These are phyloP conservation scores for Holothuria leucospilota DNA, from an alignment of 53 echinoderm and acorn worm genomes.

Conservation along the genomic window DNA sequence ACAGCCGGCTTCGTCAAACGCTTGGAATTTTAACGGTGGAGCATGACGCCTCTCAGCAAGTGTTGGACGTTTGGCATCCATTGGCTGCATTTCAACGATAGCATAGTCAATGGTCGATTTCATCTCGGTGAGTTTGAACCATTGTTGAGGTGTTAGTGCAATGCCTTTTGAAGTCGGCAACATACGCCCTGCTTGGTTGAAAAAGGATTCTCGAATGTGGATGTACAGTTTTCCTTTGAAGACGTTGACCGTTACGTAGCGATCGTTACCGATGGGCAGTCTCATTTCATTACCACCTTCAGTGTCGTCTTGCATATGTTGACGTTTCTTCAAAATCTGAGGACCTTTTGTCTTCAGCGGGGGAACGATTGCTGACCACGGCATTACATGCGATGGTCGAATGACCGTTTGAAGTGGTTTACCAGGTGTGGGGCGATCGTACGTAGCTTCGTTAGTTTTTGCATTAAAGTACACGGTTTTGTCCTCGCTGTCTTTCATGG, in stretches of 20 bases:
- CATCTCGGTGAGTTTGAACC: not conserved
- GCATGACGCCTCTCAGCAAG: slow-evolving; percentile 1
- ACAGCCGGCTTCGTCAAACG: not conserved
- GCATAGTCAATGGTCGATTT: not conserved
- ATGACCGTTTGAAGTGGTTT: not conserved
- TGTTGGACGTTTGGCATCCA: slow-evolving; percentile 3
- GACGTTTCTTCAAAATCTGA: not conserved
- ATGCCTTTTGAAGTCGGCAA: slow-evolving; percentile 6
- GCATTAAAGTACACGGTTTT: slow-evolving; percentile 9
- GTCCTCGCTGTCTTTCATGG: not conserved
- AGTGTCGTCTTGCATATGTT: not conserved
- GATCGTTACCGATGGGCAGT: slow-evolving; percentile 4
- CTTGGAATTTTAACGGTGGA: not conserved
- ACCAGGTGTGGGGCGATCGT: not conserved
- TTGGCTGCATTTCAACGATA: no score
- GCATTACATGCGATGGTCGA: not conserved
- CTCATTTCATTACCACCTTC: slow-evolving; percentile 1
- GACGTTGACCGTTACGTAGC: not conserved
- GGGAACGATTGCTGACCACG: not conserved
- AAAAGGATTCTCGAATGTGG: not conserved
- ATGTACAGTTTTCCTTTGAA: not conserved
- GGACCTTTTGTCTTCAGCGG: slow-evolving; percentile 5
- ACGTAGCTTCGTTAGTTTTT: not conserved
- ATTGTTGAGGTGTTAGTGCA: not conserved
- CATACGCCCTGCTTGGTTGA: slow-evolving; percentile 3